phyloP scores from a whole-genome alignment of 2,888 invertebrate genomes.

The Mythimna vitellina region DNA sequence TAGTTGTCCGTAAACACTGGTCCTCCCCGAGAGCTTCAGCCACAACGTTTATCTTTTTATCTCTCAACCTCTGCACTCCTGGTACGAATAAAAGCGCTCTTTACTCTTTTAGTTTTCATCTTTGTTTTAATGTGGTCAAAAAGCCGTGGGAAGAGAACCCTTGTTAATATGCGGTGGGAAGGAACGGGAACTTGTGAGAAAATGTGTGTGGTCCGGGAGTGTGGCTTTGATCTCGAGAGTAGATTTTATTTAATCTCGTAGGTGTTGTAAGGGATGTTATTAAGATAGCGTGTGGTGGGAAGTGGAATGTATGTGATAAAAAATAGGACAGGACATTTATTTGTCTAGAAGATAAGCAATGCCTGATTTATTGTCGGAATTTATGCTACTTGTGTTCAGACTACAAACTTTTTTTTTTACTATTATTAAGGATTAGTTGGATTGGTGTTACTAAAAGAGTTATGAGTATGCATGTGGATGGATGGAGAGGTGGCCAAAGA shows the following conservation, averaged over 20 bases:
- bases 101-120: slow-evolving; percentile 19
- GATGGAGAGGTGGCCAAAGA: no score
- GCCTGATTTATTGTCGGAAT: neutral
- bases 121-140: slow-evolving; percentile 44
- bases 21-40: slow-evolving; percentile 6
- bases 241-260: slow-evolving; percentile 26
- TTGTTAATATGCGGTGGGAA: slow-evolving; percentile 38
- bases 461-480: no score
- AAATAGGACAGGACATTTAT: neutral
- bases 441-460: no score
- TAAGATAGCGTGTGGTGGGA: neutral
- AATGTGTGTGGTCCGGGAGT: slow-evolving; percentile 13
- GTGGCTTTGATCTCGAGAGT: slow-evolving; percentile 12
- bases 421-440: no score
- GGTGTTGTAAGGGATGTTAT: neutral
- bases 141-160: slow-evolving; percentile 4
- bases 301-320: neutral
- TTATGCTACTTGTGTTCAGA: no score
- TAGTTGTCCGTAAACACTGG: slow-evolving; percentile 43
- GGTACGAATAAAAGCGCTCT: slow-evolving; percentile 26
- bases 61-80: slow-evolving; percentile 34
- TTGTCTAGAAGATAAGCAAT: neutral
- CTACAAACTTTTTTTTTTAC: no score
- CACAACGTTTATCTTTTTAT: slow-evolving; percentile 53
- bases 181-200: slow-evolving; percentile 27